These are phyloP conservation scores for Anticlea derivata DNA, from an alignment of 2,888 invertebrate species.

Conservation along the genomic window DNA sequence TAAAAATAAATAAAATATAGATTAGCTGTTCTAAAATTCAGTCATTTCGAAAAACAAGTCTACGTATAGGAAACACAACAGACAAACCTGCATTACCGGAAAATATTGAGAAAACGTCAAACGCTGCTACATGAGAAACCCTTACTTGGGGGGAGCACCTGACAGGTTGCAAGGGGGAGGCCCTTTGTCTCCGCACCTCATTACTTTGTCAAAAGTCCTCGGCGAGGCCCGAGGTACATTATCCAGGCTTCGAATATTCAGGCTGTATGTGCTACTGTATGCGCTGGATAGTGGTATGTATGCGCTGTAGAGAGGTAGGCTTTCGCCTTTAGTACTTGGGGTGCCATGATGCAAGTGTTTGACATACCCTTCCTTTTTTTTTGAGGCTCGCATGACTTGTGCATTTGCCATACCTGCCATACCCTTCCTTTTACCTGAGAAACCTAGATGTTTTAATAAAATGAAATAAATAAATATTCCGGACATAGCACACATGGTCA, in stretches of 20 bases:
- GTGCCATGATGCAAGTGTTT: conserved; percentile 26
- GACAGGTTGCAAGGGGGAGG: conserved; percentile 41
- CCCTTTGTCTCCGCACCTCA: conserved; percentile 73
- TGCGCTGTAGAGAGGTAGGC: conserved; percentile 11
- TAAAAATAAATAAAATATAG: too few relatives aligned
- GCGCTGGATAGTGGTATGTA: conserved; percentile 1
- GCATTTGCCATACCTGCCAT: too few relatives aligned
- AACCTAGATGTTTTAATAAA: too few relatives aligned
- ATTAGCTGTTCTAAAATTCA: too few relatives aligned
- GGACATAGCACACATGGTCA: too few relatives aligned
- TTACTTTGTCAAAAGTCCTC: conserved; percentile 81
- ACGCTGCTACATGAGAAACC: conserved; percentile 50
- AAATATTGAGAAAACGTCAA: conserved; percentile 38
- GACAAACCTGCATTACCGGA: not conserved
- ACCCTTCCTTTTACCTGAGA: too few relatives aligned
- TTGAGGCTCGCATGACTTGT: too few relatives aligned
- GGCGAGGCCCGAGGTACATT: conserved; percentile 42
- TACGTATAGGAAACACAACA: not conserved
- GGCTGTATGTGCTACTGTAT: conserved; percentile 2
- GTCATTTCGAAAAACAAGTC: too few relatives aligned
- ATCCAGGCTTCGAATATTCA: conserved; percentile 32
- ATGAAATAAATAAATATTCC: too few relatives aligned
- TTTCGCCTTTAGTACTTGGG: conserved; percentile 14
- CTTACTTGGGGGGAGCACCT: conserved; percentile 36
- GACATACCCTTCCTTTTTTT: not conserved